Percentiles rank a stretch among this genome's conserved stretches.
Evolutionary conservation across 1,140 invertebrate genomes (phyloP).

Genomic region (Helicorthomorpha holstii): DNA sequence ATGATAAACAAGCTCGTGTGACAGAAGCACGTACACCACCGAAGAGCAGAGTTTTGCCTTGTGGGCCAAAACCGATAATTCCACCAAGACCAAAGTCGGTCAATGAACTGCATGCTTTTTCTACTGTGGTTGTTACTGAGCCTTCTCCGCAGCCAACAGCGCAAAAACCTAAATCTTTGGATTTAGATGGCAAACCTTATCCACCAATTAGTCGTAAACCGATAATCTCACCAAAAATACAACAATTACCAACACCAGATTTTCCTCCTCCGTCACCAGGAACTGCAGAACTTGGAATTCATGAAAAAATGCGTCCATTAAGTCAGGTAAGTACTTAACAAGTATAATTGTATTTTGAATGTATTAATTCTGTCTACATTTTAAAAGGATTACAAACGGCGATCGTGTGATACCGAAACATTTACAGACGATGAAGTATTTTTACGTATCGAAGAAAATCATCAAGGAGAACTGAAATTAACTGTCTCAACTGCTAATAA

Average conservation of each 20-base stretch:
- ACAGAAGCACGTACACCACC: constrained; percentile 1
- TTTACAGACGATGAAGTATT: constrained; percentile 21
- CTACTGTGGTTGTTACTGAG: not conserved
- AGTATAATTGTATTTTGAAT: not conserved
- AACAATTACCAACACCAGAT: constrained; percentile 78
- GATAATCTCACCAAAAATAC: constrained; percentile 80
- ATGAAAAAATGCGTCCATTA: constrained; percentile 70
- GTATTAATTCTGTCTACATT: not conserved
- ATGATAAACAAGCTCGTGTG: constrained; percentile 11
- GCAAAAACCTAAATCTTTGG: not conserved
- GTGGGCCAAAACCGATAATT: not conserved
- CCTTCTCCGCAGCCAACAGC: not conserved
- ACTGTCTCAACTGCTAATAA: constrained; percentile 24
- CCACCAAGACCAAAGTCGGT: no score
- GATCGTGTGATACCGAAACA: constrained; percentile 26
- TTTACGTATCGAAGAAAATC: not conserved
- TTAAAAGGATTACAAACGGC: constrained; percentile 19
- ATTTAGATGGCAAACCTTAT: constrained; percentile 22
- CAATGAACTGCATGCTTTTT: not conserved
- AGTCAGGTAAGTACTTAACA: constrained; percentile 49
- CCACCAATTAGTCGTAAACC: constrained; percentile 74
- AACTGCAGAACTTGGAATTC: constrained; percentile 73
- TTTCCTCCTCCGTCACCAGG: constrained; percentile 82
- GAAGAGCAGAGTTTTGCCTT: not conserved
- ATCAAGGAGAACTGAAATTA: not conserved